These are phyloP conservation scores for Sebastes nivosus DNA, from an alignment of 2,797 vertebrate genomes.

Conservation along the genomic window DNA sequence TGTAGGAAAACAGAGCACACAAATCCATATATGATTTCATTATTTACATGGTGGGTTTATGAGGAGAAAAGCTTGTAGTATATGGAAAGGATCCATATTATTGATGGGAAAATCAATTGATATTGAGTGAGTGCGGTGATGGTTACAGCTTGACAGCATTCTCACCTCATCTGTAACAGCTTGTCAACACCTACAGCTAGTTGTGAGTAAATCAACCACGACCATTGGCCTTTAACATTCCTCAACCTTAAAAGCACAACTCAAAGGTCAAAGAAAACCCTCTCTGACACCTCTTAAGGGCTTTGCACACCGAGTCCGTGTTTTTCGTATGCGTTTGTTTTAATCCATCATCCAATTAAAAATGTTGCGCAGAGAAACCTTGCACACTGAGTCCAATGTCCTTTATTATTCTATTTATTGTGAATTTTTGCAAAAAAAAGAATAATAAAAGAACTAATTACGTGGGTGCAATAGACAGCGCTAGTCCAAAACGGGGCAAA, in stretches of 20 bases:
- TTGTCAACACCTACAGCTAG: neutral
- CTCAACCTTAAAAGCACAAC: neutral
- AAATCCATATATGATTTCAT: conserved; percentile 12
- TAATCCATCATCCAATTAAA: too few relatives aligned
- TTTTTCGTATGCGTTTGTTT: too few relatives aligned
- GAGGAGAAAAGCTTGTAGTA: neutral
- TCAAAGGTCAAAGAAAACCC: neutral
- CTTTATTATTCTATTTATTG: too few relatives aligned
- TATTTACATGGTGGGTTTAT: conserved; percentile 12
- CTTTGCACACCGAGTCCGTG: too few relatives aligned
- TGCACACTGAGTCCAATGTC: too few relatives aligned
- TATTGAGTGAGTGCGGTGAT: neutral
- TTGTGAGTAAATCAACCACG: neutral
- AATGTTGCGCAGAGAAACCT: too few relatives aligned
- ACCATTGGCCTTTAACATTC: neutral
- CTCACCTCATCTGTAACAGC: neutral
- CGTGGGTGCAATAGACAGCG: too few relatives aligned
- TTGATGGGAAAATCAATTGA: conserved; percentile 16
- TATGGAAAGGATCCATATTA: conserved; percentile 3
- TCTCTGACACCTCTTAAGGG: neutral
- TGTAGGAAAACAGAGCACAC: neutral
- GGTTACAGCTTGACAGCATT: neutral
- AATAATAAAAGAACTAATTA: too few relatives aligned
- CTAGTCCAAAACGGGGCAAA: too few relatives aligned
- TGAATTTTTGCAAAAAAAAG: too few relatives aligned